A percentile compares a stretch with the other conserved stretches of the same genome.
Conservation (phyloP, 2,888 invertebrate species). For the Parnassius apollo region DNA sequence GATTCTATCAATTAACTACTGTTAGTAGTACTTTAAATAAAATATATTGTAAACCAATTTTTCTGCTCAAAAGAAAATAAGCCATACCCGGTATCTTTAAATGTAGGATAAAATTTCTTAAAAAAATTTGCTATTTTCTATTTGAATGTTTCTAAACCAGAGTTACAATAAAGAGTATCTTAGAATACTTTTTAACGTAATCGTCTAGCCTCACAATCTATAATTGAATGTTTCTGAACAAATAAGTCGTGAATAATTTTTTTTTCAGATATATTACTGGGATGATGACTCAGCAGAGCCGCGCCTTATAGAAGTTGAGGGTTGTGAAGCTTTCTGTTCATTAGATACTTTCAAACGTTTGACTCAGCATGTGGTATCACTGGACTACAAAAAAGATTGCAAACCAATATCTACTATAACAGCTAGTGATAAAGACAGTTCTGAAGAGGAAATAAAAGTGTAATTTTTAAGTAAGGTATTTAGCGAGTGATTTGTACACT, state of each 20-base stretch:
- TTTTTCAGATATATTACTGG: slow-evolving; percentile 76
- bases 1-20: too few relatives aligned
- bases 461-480: slow-evolving; percentile 25
- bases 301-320: slow-evolving; percentile 75
- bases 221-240: too few relatives aligned
- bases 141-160: too few relatives aligned
- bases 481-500: slow-evolving; percentile 38
- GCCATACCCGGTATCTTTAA: too few relatives aligned
- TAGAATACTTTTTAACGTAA: too few relatives aligned
- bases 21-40: too few relatives aligned
- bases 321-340: slow-evolving; percentile 77
- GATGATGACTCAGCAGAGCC: slow-evolving; percentile 76
- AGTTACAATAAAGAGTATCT: too few relatives aligned
- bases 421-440: slow-evolving; percentile 17
- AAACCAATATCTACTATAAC: slow-evolving; percentile 48
- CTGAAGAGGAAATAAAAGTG: slow-evolving; percentile 18
- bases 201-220: too few relatives aligned
- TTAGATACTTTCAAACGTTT: slow-evolving; percentile 73
- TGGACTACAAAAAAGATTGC: slow-evolving; percentile 71
- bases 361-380: slow-evolving; percentile 67
- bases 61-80: too few relatives aligned
- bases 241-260: neutral
- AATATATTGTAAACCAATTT: too few relatives aligned
- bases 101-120: too few relatives aligned
- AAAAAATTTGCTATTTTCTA: too few relatives aligned